Evolutionary conservation across 2,113 vertebrate genomes (phyloP), one percentile per base, ranked within the genome.

Genomic region (Protobothrops mucrosquamatus): DNA sequence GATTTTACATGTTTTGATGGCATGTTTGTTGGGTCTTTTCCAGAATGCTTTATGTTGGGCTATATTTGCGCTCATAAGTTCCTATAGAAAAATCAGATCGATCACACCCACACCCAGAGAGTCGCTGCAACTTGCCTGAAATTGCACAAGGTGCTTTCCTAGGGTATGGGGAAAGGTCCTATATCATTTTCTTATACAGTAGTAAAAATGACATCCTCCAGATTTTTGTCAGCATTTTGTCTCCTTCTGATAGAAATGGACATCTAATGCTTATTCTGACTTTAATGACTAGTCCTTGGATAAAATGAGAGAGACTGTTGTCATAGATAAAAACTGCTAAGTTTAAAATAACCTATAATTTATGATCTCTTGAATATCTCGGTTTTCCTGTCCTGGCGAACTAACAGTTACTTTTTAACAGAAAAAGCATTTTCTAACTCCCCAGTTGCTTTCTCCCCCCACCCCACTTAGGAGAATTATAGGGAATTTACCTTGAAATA

Each of bases 401-500:
- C 87, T 48, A 90, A 64, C n/a, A 14, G 43, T 57, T 93, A 59
- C 46, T 48, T 93, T 90, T 81, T 39, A 46, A 59, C 56, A 61
- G 55, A 48, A 90, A 39, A 89, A 24, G 29, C 43, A 57, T 46
- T 52, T 59, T 90, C 52, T 48, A 34, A 34, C 48, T 89, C 54
- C 54, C 51, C 87, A 56, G 9, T 74, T 88, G 43, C 34, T 87
- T 56, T 52, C 12, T 54, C 89, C 29, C 18, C 2, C 4, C 7
- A 34, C 48, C 48, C 6, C 48, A 51, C 48, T 22, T 9, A 48
- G 88, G 59, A 87, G 52, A 61, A 48, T 43, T 24, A 64, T 34
- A 87, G 56, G 81, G 23, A 90, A 56, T 52, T 52, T 90, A 86
- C 39, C 26, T 59, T 92, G 92, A 59, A 89, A 57, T 51, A 92